Evolutionary conservation across 2,888 invertebrate genomes (phyloP).

Genomic region (Heliothis peltigera): DNA sequence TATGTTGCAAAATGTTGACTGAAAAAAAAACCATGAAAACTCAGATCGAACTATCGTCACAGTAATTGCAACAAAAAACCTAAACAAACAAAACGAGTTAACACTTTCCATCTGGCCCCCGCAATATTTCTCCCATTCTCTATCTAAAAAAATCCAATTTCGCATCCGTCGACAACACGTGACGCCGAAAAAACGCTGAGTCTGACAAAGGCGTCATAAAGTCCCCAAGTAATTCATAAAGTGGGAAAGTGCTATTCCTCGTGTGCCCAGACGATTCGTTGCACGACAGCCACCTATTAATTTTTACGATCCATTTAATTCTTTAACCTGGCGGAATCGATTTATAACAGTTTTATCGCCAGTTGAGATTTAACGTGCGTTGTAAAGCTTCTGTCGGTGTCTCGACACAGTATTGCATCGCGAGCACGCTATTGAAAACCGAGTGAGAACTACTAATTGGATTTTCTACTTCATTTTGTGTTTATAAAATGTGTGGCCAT

Average conservation of each 20-base stretch:
- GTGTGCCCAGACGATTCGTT: conserved; percentile 70
- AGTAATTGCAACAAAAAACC: conserved; percentile 43
- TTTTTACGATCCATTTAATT: conserved; percentile 89
- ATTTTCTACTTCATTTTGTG: conserved; percentile 75
- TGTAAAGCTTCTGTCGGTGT: conserved; percentile 83
- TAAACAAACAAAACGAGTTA: conserved; percentile 58
- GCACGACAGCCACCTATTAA: conserved; percentile 84
- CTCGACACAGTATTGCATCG: conserved; percentile 67
- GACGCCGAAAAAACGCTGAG: conserved; percentile 81
- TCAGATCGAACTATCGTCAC: conserved; percentile 10
- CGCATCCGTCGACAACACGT: conserved; percentile 85
- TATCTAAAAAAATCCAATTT: conserved; percentile 87
- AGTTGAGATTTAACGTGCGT: conserved; percentile 78
- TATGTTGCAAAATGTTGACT: background rate
- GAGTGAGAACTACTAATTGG: conserved; percentile 74
- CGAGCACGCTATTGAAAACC: conserved; percentile 71
- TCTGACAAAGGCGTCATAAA: conserved; percentile 85
- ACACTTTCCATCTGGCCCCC: conserved; percentile 52
- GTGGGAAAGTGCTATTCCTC: conserved; percentile 79
- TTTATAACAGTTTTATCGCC: conserved; percentile 86
- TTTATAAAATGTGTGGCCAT: conserved; percentile 52
- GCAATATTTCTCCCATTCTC: conserved; percentile 73
- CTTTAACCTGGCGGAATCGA: conserved; percentile 88
- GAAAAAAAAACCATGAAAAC: background rate
- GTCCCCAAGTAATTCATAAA: conserved; percentile 86